Base-by-base conservation (phyloP, 2,113 vertebrate species). In the Megaptera novaeangliae region DNA sequence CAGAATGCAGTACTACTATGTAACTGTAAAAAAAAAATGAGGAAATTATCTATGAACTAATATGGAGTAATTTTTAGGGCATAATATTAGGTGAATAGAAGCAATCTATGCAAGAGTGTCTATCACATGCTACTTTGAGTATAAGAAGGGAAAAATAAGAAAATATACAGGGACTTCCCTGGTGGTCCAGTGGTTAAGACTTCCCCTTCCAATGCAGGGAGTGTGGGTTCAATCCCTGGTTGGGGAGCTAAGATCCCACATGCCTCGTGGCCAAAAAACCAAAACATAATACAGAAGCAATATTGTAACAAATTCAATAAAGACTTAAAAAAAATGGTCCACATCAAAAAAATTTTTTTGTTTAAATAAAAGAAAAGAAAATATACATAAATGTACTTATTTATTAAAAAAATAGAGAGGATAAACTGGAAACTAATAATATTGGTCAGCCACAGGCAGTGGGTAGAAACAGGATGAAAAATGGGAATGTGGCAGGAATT, bases 11-110 rank as follows among this genome's bases (percentile, higher is more conserved):
- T 78, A 78, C 31, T 44, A 41, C 27, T 61, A 29, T 31, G 49
- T 2, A 68, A n/a, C 34, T 75, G 4, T 74, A 75, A 46, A 93
- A 75, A 75, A 92, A 83, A 27, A 78, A 84, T n/a, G 34, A 84
- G 10, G 1, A 59, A 4, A 3, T 71, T 44, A 93, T 63, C n/a
- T 36, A 55, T 63, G 41, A 84, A 89, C 15, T 14, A 17, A 36
- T 8, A 15, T 0, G 29, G 34, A 72, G n/a, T 63, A 72, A 84
- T 20, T 78, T 52, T 84, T 25, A 71, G 29, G 52, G 57, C 44
- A 61, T 41, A 89, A 84, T 44, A 17, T 84, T 77, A 69, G 52
- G 9, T 71, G 69, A 93, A 63, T 71, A 78, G 71, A 90, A 90
- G 59, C 27, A 49, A 52, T 41, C 5, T 39, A 20, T 36, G 14